Evolutionary conservation across 2,797 vertebrate species (phyloP).

Genomic region (Saxicola maurus): DNA sequence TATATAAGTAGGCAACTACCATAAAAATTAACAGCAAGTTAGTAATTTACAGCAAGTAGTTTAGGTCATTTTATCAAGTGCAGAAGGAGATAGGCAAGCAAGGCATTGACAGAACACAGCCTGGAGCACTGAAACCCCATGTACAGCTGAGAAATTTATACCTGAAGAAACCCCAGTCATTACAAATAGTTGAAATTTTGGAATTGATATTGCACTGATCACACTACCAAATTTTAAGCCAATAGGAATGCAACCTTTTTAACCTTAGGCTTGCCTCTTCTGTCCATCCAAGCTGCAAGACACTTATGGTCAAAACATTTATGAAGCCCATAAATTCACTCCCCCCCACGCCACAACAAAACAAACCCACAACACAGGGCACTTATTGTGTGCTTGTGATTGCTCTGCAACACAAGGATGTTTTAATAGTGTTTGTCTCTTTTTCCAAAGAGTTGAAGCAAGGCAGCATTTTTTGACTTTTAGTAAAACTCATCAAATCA

Average conservation of each 20-base stretch:
- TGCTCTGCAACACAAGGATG: not conserved
- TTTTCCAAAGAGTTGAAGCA: not conserved
- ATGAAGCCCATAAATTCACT: not conserved
- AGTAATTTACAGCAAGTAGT: not conserved
- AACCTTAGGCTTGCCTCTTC: not conserved
- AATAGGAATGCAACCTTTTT: not conserved
- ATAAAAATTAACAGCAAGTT: not conserved
- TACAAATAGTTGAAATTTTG: not conserved
- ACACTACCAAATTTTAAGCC: not conserved
- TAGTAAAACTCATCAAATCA: not conserved
- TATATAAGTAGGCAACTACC: not conserved
- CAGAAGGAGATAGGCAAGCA: not conserved
- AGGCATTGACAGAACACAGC: not conserved
- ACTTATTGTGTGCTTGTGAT: not conserved
- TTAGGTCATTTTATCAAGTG: not conserved
- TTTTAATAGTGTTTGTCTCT: not conserved
- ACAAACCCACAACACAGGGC: not conserved
- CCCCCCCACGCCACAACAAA: rapidly evolving
- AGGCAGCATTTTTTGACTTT: not conserved
- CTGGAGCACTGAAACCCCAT: not conserved
- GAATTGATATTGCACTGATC: not conserved
- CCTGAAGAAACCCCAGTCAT: not conserved
- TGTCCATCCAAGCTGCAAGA: not conserved
- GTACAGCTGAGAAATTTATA: rapidly evolving
- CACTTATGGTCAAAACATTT: rapidly evolving